Conservation (phyloP, 2,888 invertebrate species). For the Actias luna region DNA sequence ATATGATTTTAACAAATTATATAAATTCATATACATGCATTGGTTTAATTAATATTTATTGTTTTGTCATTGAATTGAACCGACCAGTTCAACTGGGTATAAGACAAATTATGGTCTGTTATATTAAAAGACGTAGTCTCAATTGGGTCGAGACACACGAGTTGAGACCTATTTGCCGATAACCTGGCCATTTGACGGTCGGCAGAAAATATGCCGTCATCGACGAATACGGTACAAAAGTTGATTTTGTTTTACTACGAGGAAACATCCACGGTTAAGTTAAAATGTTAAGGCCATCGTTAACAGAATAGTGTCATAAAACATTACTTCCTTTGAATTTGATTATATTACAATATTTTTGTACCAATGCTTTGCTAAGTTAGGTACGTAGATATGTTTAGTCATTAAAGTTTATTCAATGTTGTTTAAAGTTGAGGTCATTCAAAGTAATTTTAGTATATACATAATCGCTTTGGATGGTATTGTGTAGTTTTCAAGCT, state of each 20-base stretch:
- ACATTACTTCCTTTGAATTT: slow-evolving; percentile 17
- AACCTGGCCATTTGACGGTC: slow-evolving; percentile 45
- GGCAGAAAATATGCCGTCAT: slow-evolving; percentile 49
- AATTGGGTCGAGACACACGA: slow-evolving; percentile 40
- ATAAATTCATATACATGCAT: slow-evolving; percentile 1
- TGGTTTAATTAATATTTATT: slow-evolving; percentile 27
- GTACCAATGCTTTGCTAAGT: not conserved
- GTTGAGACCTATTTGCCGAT: slow-evolving; percentile 52
- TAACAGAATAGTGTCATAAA: slow-evolving; percentile 22
- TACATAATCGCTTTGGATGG: not conserved
- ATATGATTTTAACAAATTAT: slow-evolving; percentile 14
- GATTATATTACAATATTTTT: not conserved
- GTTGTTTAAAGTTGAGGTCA: no score
- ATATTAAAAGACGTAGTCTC: slow-evolving; percentile 39
- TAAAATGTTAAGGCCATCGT: slow-evolving; percentile 34
- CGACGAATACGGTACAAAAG: slow-evolving; percentile 42
- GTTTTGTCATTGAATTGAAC: slow-evolving; percentile 37
- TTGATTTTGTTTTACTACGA: slow-evolving; percentile 35
- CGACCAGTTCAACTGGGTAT: slow-evolving; percentile 23
- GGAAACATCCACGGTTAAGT: slow-evolving; percentile 43
- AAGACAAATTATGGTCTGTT: slow-evolving; percentile 43
- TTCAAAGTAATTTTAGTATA: not conserved
- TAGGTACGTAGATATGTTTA: not conserved
- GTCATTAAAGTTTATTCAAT: not conserved
- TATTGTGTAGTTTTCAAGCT: not conserved